Conservation (phyloP, 2,797 vertebrate species). For the Sebastolobus altivelis region DNA sequence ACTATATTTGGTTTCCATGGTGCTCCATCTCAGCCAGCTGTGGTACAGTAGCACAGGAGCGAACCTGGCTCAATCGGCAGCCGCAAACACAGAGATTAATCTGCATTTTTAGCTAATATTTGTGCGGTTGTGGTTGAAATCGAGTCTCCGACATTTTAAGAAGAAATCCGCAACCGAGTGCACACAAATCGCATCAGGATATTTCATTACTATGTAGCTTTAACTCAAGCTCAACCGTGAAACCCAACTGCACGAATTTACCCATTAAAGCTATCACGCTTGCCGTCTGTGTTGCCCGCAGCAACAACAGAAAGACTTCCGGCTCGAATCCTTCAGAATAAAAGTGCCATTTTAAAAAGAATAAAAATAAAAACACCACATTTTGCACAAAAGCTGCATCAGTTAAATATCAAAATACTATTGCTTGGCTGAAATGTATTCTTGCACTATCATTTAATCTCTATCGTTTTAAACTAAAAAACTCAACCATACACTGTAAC, state of each 20-base stretch:
- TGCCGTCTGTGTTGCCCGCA: neutral
- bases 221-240: neutral
- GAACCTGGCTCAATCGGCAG: constrained; percentile 1
- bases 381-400: neutral
- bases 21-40: constrained; percentile 35
- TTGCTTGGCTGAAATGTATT: neutral
- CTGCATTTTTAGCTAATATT: neutral
- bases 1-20: constrained; percentile 8
- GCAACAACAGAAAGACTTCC: constrained; percentile 39
- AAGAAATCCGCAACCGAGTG: neutral
- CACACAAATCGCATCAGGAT: no score
- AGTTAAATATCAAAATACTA: neutral
- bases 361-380: neutral
- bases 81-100: constrained; percentile 13
- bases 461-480: neutral
- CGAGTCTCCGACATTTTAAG: neutral
- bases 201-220: neutral
- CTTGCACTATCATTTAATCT: neutral
- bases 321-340: constrained; percentile 40
- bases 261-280: constrained; percentile 21
- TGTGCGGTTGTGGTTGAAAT: neutral
- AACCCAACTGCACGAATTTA: neutral
- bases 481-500: neutral
- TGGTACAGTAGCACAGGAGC: constrained; percentile 19
- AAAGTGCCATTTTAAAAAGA: neutral